Conservation (phyloP, 2,113 vertebrate genomes). For the Crotophaga sulcirostris region DNA sequence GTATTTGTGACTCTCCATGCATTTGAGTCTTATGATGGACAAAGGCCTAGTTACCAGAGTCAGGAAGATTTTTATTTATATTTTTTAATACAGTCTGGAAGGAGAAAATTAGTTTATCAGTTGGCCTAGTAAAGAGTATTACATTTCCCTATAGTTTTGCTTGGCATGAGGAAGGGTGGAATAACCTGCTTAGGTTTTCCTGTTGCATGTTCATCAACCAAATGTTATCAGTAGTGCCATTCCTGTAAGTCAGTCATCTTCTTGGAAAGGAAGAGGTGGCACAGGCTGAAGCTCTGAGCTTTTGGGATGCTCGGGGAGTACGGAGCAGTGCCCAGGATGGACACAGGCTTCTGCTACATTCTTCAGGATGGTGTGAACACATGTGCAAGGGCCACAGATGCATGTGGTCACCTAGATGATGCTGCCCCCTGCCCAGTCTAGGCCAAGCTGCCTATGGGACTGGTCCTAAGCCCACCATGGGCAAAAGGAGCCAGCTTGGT, state of each 20-base stretch:
- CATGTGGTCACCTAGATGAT: background rate
- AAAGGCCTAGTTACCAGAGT: background rate
- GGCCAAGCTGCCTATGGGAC: background rate
- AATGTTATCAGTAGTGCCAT: background rate
- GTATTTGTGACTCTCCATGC: background rate
- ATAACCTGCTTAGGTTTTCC: background rate
- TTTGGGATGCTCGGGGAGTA: rapidly evolving
- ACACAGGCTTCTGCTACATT: rapidly evolving
- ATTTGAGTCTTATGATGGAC: background rate
- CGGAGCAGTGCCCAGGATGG: background rate
- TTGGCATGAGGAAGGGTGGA: background rate
- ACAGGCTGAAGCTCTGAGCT: background rate
- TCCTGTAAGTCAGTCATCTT: background rate
- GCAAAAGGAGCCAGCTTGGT: background rate
- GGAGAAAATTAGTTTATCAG: background rate
- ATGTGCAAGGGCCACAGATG: rapidly evolving
- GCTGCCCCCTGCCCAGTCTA: background rate
- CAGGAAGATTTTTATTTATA: background rate
- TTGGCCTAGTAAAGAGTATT: background rate
- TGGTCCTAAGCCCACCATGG: background rate
- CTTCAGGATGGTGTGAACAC: background rate
- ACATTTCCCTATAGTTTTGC: background rate
- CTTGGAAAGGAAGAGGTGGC: background rate
- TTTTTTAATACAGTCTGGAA: background rate
- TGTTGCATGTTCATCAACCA: background rate